phyloP scores from a whole-genome alignment of 2,113 vertebrate genomes.

The Malurus alboscapulatus region DNA sequence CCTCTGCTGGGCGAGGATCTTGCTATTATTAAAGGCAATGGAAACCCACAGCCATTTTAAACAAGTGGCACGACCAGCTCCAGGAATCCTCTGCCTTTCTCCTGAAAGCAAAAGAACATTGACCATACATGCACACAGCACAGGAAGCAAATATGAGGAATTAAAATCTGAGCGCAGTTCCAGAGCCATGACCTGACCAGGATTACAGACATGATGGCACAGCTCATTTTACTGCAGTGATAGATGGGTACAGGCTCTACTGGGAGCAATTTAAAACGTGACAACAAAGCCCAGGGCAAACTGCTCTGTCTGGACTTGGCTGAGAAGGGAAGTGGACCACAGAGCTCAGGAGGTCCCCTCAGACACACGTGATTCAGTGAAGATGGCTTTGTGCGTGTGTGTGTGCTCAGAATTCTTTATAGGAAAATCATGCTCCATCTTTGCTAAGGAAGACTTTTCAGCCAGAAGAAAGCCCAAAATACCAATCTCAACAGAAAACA shows the following conservation, averaged over 20 bases:
- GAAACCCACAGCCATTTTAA: neutral
- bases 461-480: neutral
- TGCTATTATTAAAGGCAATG: neutral
- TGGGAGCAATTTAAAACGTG: neutral
- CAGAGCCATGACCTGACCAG: neutral
- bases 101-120: neutral
- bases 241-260: neutral
- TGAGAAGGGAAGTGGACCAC: neutral
- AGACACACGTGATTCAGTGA: neutral
- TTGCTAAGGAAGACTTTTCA: neutral
- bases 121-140: accelerated
- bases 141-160: neutral
- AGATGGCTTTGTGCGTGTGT: neutral
- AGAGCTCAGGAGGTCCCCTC: neutral
- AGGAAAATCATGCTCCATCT: neutral
- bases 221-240: neutral
- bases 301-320: neutral
- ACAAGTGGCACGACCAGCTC: neutral
- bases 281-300: neutral
- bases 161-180: neutral
- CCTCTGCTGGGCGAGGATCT: neutral
- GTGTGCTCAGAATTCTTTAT: neutral
- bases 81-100: neutral
- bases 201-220: neutral
- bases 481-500: neutral